A percentile compares a stretch with the other conserved stretches of the same genome.
phyloP scores from a whole-genome alignment of 2,797 vertebrate genomes.

The Acanthurus leucopareius region DNA sequence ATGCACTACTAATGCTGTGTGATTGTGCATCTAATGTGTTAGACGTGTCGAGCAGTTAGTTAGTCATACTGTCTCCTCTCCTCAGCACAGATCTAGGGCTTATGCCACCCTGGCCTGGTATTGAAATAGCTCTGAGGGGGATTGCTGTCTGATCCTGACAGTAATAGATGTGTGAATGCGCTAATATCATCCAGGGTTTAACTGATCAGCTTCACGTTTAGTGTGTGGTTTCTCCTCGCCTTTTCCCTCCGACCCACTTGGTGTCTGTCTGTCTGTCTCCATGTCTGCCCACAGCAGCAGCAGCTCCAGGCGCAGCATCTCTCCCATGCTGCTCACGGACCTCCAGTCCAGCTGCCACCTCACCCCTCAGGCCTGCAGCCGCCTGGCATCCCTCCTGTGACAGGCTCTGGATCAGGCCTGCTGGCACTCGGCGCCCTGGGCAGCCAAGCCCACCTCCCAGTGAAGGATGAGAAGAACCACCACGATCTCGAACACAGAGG shows the following conservation, averaged over 20 bases:
- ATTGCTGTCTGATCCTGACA: slow-evolving; percentile 62
- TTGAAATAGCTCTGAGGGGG: slow-evolving; percentile 61
- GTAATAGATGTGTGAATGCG: slow-evolving; percentile 73
- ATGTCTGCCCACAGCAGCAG: slow-evolving; percentile 85
- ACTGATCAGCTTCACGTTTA: slow-evolving; percentile 65
- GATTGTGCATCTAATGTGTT: slow-evolving; percentile 22
- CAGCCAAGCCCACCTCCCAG: slow-evolving; percentile 93
- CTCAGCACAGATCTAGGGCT: slow-evolving; percentile 57
- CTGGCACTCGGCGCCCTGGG: slow-evolving; percentile 93
- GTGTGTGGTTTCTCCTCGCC: slow-evolving; percentile 52
- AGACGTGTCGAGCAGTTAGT: slow-evolving; percentile 50
- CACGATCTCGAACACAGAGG: slow-evolving; percentile 96
- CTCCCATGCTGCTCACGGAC: slow-evolving; percentile 93
- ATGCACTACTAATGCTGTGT: slow-evolving; percentile 16
- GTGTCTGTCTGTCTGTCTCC: slow-evolving; percentile 71
- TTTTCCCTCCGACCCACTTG: slow-evolving; percentile 83
- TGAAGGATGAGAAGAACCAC: slow-evolving; percentile 97
- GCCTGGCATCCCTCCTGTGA: slow-evolving; percentile 91
- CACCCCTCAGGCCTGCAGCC: slow-evolving; percentile 95
- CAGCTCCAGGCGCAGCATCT: slow-evolving; percentile 96
- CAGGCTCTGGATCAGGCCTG: slow-evolving; percentile 90
- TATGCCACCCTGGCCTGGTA: slow-evolving; percentile 54
- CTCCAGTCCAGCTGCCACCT: slow-evolving; percentile 92
- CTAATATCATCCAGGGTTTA: slow-evolving; percentile 71
- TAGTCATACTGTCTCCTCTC: slow-evolving; percentile 54